Base-by-base conservation (phyloP, 2,797 vertebrate genomes). In the Ptychobarbus kaznakovi region DNA sequence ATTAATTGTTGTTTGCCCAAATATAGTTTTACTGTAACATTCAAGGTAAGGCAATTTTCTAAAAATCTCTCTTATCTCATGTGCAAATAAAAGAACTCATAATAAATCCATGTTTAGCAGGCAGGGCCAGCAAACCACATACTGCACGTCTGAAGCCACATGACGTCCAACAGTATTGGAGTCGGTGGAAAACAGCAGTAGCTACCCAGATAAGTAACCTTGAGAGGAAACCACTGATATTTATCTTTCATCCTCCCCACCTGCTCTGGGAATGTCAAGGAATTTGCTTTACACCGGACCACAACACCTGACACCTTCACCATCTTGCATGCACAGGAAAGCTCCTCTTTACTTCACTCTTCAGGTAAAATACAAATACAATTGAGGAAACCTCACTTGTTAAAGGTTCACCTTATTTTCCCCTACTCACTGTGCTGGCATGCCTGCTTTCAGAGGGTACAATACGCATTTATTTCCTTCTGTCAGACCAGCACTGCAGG, bases 401-500 rank as follows among this genome's bases (percentile, higher is more conserved):
- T 6, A 28, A 63, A 63, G 7, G n/a, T 28, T 65, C 5, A 16
- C 2, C 61, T 32, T 65, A 65, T 65, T 65, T 28, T 65, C 16
- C 61, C 5, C 25, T 35, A 35, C 2, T 75, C 10, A 7, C 11
- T 15, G 22, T 25, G 69, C 6, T 44, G 42, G 20, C 6, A 8
- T 3, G 1, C 18, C 18, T 53, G 12, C 35, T 74, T 82, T 56
- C 70, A 79, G 70, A 68, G 69, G 20, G 82, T 58, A 49, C 75
- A 79, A 53, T 63, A 78, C 4, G n/a, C 68, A 74, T 76, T 69
- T 77, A 44, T 70, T 76, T 86, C 56, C 65, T 25, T 69, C 35
- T 15, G 51, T 86, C 80, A 77, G 40, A 83, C 44, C 38, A 35
- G 65, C 65, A 85, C 85, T 49, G 9, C 25, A 86, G 89, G 89